These are phyloP conservation scores for Coreoperca whiteheadi DNA, from an alignment of 2,113 vertebrate species.

Conservation along the genomic window DNA sequence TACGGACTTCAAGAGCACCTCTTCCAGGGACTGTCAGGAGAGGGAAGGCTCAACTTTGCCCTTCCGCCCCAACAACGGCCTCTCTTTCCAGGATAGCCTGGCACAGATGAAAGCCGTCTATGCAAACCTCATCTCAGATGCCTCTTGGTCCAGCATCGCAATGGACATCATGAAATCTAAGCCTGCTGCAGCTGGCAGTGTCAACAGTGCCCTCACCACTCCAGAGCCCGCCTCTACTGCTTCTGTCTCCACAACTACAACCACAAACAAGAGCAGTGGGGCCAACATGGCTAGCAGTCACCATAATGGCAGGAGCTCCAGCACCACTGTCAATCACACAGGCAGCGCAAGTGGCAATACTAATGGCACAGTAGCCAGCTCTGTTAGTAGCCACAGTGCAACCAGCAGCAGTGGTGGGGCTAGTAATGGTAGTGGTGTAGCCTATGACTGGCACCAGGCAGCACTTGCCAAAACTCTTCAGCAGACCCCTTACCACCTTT, in stretches of 20 bases:
- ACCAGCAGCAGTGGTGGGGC: conserved; percentile 76
- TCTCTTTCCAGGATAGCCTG: conserved; percentile 97
- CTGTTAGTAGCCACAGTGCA: conserved; percentile 78
- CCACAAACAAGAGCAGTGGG: conserved; percentile 78
- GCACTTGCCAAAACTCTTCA: conserved; percentile 98
- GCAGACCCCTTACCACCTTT: conserved; percentile 94
- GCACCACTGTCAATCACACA: conserved; percentile 77
- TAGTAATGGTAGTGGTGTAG: conserved; percentile 86
- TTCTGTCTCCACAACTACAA: conserved; percentile 74
- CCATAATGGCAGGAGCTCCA: conserved; percentile 85
- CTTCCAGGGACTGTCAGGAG: conserved; percentile 92
- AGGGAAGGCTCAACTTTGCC: conserved; percentile 86
- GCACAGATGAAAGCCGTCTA: conserved; percentile 99
- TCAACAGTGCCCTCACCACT: conserved; percentile 74
- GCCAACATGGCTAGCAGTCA: conserved; percentile 77
- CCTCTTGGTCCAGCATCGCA: conserved; percentile 97
- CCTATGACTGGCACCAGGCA: conserved; percentile 99
- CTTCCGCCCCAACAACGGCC: conserved; percentile 82
- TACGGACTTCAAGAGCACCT: conserved; percentile 93
- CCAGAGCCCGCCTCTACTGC: conserved; percentile 72
- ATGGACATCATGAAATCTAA: conserved; percentile 96
- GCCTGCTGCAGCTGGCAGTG: conserved; percentile 75
- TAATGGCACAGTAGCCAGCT: conserved; percentile 77
- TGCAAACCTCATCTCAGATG: conserved; percentile 97
- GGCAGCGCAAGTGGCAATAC: conserved; percentile 78